Percentiles rank a stretch among this genome's conserved stretches.
phyloP scores from a whole-genome alignment of 2,888 invertebrate species.

The Nomada hirtipes region DNA sequence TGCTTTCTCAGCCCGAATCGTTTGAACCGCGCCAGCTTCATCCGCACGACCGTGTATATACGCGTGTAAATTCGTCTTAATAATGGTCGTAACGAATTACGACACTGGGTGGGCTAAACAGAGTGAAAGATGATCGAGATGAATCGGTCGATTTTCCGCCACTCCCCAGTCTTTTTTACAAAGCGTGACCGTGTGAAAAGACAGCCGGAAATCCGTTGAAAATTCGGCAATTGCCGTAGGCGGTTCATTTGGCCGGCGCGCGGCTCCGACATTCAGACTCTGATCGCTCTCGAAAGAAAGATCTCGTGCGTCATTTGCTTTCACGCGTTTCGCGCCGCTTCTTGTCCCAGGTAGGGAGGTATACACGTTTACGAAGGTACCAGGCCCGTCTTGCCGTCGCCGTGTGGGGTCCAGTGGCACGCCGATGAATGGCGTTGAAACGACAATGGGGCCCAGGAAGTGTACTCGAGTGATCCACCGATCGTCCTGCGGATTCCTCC shows the following conservation, averaged over 20 bases:
- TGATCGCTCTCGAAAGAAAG: slow-evolving; percentile 25
- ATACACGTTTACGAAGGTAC: slow-evolving; percentile 59
- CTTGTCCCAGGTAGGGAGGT: slow-evolving; percentile 69
- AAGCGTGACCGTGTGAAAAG: slow-evolving; percentile 30
- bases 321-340: slow-evolving; percentile 73
- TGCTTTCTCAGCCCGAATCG: background rate
- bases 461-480: slow-evolving; percentile 80
- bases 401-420: slow-evolving; percentile 80
- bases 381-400: slow-evolving; percentile 69
- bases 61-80: background rate
- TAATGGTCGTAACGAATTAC: background rate
- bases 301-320: slow-evolving; percentile 72
- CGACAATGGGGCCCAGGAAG: slow-evolving; percentile 79
- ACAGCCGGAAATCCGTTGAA: slow-evolving; percentile 35
- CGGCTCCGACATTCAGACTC: slow-evolving; percentile 21
- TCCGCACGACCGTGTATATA: too few relatives aligned
- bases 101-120: background rate
- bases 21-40: background rate
- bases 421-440: slow-evolving; percentile 69
- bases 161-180: background rate
- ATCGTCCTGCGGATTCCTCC: slow-evolving; percentile 70
- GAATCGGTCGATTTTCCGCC: background rate
- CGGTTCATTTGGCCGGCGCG: slow-evolving; percentile 49
- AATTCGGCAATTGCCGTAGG: slow-evolving; percentile 34
- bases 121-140: slow-evolving; percentile 13